These are phyloP conservation scores for Ceramica pisi DNA, from an alignment of 2,888 invertebrate genomes.

Conservation along the genomic window DNA sequence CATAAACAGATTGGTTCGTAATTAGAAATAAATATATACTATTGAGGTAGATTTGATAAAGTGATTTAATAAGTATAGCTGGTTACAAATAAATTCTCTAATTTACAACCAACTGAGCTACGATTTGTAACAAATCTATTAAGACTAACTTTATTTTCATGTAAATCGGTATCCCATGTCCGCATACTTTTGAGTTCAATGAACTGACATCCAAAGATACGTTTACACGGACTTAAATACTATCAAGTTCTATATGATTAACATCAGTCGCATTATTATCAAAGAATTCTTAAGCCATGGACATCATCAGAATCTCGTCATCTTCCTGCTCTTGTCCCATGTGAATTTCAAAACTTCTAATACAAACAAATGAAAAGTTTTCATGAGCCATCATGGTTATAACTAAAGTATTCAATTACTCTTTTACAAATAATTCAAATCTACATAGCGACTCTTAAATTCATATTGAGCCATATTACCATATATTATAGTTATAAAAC, in stretches of 20 bases:
- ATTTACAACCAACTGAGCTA: conserved; percentile 16
- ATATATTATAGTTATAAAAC: conserved; percentile 20
- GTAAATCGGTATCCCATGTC: conserved; percentile 2
- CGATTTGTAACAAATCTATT: conserved; percentile 3
- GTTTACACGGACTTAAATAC: neutral
- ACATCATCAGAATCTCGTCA: neutral
- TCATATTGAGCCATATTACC: neutral
- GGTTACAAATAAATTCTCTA: neutral
- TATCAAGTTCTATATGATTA: neutral
- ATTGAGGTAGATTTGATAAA: neutral
- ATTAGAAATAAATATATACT: conserved; percentile 22
- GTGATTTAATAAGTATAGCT: neutral
- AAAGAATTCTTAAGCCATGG: neutral
- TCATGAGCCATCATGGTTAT: too few relatives aligned
- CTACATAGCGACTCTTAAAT: neutral
- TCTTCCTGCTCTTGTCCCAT: neutral
- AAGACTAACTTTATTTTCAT: neutral
- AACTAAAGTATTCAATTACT: neutral
- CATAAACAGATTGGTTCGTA: neutral
- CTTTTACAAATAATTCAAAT: conserved; percentile 2
- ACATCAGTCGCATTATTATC: neutral
- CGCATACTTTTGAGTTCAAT: conserved; percentile 12
- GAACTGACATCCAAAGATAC: neutral
- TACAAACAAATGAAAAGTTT: too few relatives aligned
- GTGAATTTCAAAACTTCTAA: too few relatives aligned